These are phyloP conservation scores for Philotrypesis tridentata DNA, from an alignment of 1,140 invertebrate species.

Conservation along the genomic window DNA sequence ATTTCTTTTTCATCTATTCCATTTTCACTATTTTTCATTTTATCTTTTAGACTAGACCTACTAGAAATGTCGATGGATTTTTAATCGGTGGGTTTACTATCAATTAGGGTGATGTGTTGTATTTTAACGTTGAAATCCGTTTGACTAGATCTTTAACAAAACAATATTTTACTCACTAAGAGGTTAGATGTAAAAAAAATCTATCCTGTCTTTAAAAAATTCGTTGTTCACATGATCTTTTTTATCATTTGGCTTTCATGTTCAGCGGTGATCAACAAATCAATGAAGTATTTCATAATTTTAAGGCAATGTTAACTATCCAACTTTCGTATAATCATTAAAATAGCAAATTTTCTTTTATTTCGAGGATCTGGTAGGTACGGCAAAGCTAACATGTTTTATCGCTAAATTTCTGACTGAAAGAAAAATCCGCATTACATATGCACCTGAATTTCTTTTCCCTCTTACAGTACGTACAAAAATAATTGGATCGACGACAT, in stretches of 20 bases:
- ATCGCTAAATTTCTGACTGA: background rate
- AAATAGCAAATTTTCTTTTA: slow-evolving; percentile 1
- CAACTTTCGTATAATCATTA: background rate
- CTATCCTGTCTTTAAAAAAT: slow-evolving; percentile 44
- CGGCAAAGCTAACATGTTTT: background rate
- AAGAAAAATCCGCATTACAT: background rate
- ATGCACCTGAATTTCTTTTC: background rate
- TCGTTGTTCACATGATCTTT: slow-evolving; percentile 60
- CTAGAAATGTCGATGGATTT: background rate
- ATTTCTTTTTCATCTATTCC: background rate
- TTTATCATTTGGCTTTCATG: background rate
- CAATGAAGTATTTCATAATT: background rate
- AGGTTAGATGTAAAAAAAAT: slow-evolving; percentile 47
- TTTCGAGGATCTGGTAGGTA: background rate
- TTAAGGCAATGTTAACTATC: background rate
- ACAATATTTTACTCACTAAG: background rate
- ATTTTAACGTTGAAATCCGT: background rate
- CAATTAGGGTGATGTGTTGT: background rate
- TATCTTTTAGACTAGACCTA: background rate
- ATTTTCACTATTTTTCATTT: background rate
- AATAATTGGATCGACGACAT: slow-evolving; percentile 65
- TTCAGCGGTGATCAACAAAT: background rate
- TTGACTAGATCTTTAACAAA: slow-evolving; percentile 22
- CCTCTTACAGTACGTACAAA: slow-evolving; percentile 67
- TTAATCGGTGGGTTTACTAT: background rate